Evolutionary conservation across 2,113 vertebrate genomes (phyloP).

Genomic region (Chionodraco myersi): DNA sequence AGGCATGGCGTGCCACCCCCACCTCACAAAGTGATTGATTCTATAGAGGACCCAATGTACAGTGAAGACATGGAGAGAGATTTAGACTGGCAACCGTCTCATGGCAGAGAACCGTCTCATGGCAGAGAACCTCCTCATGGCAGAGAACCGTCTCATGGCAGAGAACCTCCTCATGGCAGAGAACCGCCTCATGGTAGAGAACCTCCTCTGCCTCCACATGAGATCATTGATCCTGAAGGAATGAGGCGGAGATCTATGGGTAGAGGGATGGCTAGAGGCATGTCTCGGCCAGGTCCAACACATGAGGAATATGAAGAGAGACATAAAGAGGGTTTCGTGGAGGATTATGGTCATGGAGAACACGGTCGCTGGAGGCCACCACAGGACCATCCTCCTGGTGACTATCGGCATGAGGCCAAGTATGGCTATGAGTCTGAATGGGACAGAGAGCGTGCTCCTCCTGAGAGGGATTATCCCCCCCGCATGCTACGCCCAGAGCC

Average conservation of each 20-base stretch:
- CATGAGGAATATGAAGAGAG: slow-evolving; percentile 76
- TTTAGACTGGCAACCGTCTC: slow-evolving; percentile 41
- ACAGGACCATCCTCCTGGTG: slow-evolving; percentile 83
- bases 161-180: no score
- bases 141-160: no score
- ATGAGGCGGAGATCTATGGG: slow-evolving; percentile 81
- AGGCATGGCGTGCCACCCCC: slow-evolving; percentile 79
- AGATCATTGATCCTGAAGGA: slow-evolving; percentile 62
- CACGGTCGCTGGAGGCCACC: slow-evolving; percentile 85
- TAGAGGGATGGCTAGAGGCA: slow-evolving; percentile 80
- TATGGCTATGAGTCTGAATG: slow-evolving; percentile 85
- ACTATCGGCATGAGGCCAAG: slow-evolving; percentile 86
- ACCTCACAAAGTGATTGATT: slow-evolving; percentile 66
- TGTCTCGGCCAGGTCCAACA: slow-evolving; percentile 80
- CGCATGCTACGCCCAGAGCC: slow-evolving; percentile 87
- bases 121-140: no score
- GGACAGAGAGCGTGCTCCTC: slow-evolving; percentile 83
- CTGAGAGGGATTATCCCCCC: slow-evolving; percentile 87
- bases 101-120: no score
- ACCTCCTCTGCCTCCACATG: slow-evolving; percentile 67
- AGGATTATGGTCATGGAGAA: slow-evolving; percentile 83
- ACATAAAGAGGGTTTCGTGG: slow-evolving; percentile 61
- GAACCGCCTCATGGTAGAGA: slow-evolving; percentile 55
- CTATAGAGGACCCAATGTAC: slow-evolving; percentile 52
- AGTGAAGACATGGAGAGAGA: slow-evolving; percentile 61